Base-by-base conservation (phyloP, 2,888 invertebrate genomes). In the Cataglyphis rosenhaueri region DNA sequence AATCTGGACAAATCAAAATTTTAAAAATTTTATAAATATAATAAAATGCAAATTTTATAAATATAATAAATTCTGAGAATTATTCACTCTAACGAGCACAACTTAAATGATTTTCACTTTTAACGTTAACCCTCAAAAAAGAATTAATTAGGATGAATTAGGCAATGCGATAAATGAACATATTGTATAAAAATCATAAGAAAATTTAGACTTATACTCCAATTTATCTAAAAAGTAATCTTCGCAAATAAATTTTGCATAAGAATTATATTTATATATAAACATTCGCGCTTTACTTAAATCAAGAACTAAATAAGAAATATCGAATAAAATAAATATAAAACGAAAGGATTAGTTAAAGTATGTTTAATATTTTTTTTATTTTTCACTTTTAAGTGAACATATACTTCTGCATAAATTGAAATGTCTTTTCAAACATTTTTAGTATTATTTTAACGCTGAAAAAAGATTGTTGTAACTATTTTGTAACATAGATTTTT, bases 1-100 rank as follows among this genome's bases (percentile, higher is more conserved):
- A 41, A 41, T 41, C 12, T 3, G 12, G 12, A 41, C 41, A 41
- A 3, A 41, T 57, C 44, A 21, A 35, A 61, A 59, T 21, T 44
- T 68, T 29, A 79, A 21, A 35, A 61, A 59, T 21, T 44, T 68
- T 29, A 79, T 21, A 66, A 70, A 32, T 41, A 29, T 25, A 55
- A 0, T n/a, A 25, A 25, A 25, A 25, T 25, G 25, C 25, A 25
- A 25, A 25, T 25, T 25, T 25, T 25, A 29, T 29, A 70, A 41
- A 8, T 52, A 21, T 38, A 41, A 25, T 25, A 41, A 41, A 41
- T 41, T 41, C 1, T 9, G 41, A 41, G 41, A 10, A 41, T 41
- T 41, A 41, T 41, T 41, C 10, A 35, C 6, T 35, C 4, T 41
- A 41, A 41, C 10, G 41, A 10, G 1, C 9, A 41, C 41, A 41